Percentiles rank a stretch among this genome's conserved stretches.
Evolutionary conservation across 2,113 vertebrate species (phyloP).

Genomic region (Sardina pilchardus): DNA sequence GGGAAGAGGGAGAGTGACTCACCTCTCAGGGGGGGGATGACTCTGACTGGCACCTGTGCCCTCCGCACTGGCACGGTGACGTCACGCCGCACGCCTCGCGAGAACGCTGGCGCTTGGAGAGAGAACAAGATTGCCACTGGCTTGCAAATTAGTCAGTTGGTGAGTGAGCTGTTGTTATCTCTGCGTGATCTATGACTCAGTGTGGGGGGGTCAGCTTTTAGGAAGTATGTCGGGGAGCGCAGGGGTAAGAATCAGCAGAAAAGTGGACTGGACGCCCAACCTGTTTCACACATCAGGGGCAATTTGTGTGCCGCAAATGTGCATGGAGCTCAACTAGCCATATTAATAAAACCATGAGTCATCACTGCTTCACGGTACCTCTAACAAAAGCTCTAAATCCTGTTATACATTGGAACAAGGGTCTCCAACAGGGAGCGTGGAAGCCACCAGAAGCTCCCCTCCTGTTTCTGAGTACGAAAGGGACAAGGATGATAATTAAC

Average conservation of each 20-base stretch:
- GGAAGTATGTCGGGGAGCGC: neutral
- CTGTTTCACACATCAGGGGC: neutral
- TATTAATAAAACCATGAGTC: too few relatives aligned
- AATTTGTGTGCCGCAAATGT: neutral
- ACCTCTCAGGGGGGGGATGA: neutral
- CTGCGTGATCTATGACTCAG: neutral
- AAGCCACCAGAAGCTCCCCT: too few relatives aligned
- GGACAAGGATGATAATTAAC: too few relatives aligned
- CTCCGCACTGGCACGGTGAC: neutral
- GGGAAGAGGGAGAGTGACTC: neutral
- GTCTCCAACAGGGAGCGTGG: too few relatives aligned
- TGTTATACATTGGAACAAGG: neutral
- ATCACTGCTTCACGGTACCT: neutral
- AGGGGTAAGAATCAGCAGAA: neutral
- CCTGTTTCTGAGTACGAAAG: too few relatives aligned
- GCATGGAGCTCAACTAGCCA: too few relatives aligned
- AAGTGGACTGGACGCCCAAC: too few relatives aligned
- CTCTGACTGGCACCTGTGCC: neutral
- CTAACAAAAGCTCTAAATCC: neutral
- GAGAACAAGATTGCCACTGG: neutral
- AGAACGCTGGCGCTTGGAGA: neutral
- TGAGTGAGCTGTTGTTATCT: neutral
- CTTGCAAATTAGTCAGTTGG: neutral
- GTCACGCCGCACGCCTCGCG: neutral
- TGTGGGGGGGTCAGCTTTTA: neutral